Evolutionary conservation across 37 sponge, comb jelly and placozoan genomes (phyloP), one percentile per base, ranked within the genome.

Genomic region (Lycopodina hypogea): DNA sequence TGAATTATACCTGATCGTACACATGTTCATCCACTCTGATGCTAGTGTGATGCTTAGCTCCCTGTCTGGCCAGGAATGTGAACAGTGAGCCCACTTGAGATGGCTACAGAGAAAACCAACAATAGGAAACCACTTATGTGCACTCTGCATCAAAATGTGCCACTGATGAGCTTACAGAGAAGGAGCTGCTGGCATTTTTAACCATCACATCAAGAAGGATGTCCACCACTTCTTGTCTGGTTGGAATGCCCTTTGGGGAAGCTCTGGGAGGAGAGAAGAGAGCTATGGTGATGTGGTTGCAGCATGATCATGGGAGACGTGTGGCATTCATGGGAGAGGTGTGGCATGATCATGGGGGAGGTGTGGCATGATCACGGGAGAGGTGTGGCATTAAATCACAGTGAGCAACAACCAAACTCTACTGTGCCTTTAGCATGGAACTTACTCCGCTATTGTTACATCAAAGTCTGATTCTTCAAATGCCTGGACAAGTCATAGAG

Each of bases 401-500:
- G n/a, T n/a, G n/a, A n/a, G n/a, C n/a, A n/a, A n/a, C n/a, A n/a
- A n/a, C n/a, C n/a, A n/a, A n/a, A n/a, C n/a, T n/a, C n/a, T n/a
- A n/a, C n/a, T n/a, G n/a, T n/a, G n/a, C n/a, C 29, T 28, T 60
- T 28, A 7, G 62, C 29, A 45, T 45, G 48, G 9, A 45, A 45
- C 74, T 81, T 42, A 81, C 82, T 72, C 73, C 64, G 64, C 60
- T 17, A 51, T 34, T n/a, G 65, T 65, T 8, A 40, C 26, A 69
- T 84, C 92, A 75, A 91, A 91, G 50, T 91, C 92, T 19, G 56
- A 29, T 53, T 91, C 92, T 79, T 91, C 92, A 79, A 91, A 91
- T 19, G 92, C 89, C 92, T 91, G 42, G 29, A 71, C n/a, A n/a
- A n/a, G n/a, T n/a, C n/a, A n/a, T n/a, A n/a, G n/a, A n/a, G n/a